Conservation (phyloP, 2,113 vertebrate species). For the Corydoras maculifer region DNA sequence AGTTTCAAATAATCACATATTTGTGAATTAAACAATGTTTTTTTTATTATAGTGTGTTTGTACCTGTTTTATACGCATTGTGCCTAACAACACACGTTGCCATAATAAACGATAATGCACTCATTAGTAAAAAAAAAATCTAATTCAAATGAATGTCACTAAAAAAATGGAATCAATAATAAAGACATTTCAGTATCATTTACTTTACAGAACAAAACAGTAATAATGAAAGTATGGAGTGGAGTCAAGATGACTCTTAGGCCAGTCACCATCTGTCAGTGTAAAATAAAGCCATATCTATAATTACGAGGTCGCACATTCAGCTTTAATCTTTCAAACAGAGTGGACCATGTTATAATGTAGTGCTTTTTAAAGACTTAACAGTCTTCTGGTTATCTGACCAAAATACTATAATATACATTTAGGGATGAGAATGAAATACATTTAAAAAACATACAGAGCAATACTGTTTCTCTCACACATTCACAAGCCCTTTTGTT, state of each 20-base stretch:
- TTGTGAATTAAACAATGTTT: too few species aligned
- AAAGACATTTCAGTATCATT: too few species aligned
- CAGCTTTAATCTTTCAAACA: not conserved
- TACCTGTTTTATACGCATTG: too few species aligned
- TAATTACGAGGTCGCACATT: constrained; percentile 3
- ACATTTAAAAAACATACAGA: not conserved
- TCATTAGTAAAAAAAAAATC: too few species aligned
- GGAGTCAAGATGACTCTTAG: not conserved
- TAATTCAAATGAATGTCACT: too few species aligned
- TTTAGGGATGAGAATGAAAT: not conserved
- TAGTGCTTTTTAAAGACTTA: not conserved
- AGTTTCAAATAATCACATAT: too few species aligned
- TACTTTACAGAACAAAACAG: not conserved
- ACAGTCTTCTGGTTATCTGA: not conserved
- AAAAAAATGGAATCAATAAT: too few species aligned
- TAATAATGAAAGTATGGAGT: not conserved
- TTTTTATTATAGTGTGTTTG: too few species aligned
- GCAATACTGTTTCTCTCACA: not conserved
- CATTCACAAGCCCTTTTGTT: too few species aligned
- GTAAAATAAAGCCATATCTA: constrained; percentile 14
- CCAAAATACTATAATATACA: too few species aligned
- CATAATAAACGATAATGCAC: too few species aligned
- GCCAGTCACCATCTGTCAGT: constrained; percentile 2
- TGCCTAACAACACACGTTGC: not conserved
- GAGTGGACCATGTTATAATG: not conserved